These are phyloP conservation scores for Phymatocera aterrima DNA, from an alignment of 2,888 invertebrate species.

Conservation along the genomic window DNA sequence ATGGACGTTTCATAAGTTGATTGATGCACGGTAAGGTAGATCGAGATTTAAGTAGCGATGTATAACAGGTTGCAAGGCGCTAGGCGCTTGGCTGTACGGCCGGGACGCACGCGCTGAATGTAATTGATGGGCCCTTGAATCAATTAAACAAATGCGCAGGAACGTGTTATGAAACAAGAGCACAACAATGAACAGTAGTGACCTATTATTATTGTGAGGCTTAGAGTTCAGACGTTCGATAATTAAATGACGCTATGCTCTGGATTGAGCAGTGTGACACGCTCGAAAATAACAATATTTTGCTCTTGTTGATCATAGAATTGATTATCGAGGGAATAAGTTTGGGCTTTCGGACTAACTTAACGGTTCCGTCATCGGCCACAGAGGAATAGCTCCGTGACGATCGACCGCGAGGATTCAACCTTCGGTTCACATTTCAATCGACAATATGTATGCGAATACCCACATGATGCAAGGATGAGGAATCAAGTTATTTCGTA, in stretches of 20 bases:
- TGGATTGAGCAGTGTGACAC: too few relatives aligned
- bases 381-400: slow-evolving; percentile 12
- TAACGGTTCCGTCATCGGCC: slow-evolving; percentile 31
- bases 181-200: not conserved
- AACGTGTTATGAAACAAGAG: not conserved
- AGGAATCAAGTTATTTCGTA: slow-evolving; percentile 2
- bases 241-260: not conserved
- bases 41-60: not conserved
- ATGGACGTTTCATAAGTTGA: not conserved
- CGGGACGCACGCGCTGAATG: slow-evolving; percentile 11
- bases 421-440: not conserved
- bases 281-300: not conserved
- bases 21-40: not conserved
- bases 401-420: not conserved
- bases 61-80: not conserved
- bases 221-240: not conserved
- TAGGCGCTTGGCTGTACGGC: not conserved
- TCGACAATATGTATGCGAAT: not conserved
- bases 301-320: slow-evolving; percentile 21
- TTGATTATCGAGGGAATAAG: slow-evolving; percentile 16
- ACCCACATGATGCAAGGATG: not conserved
- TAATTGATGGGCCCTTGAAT: not conserved
- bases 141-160: slow-evolving; percentile 7
- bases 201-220: slow-evolving; percentile 4
- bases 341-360: slow-evolving; percentile 33